Conservation (phyloP, 2,888 invertebrate species). For the Choristoneura rosaceana region DNA sequence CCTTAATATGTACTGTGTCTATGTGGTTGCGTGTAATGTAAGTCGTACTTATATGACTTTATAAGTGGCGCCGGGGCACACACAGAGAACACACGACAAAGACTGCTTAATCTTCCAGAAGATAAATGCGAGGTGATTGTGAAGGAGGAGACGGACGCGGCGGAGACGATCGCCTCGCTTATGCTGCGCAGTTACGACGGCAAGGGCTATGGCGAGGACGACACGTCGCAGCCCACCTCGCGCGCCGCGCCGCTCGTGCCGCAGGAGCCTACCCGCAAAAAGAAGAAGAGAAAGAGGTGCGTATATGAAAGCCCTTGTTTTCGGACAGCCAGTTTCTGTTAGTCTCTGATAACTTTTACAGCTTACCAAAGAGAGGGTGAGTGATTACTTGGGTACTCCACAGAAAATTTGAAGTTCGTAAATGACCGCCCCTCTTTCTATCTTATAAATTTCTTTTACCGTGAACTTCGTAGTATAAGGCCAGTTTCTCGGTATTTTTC, state of each 20-base stretch:
- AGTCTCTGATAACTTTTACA: too few species aligned
- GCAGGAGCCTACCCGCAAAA: conserved; percentile 68
- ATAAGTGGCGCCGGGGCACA: too few species aligned
- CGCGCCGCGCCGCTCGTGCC: conserved; percentile 71
- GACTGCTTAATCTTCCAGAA: conserved; percentile 49
- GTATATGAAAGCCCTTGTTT: neutral
- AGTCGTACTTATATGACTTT: too few species aligned
- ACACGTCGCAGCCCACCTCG: conserved; percentile 79
- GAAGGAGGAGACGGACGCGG: conserved; percentile 71
- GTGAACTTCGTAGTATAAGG: neutral
- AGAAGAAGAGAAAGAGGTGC: conserved; percentile 79
- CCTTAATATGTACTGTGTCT: too few species aligned
- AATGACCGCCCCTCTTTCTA: too few species aligned
- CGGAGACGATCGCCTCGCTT: conserved; percentile 66
- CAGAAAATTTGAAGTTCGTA: too few species aligned
- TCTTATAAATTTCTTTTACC: neutral
- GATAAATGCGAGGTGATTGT: conserved; percentile 65
- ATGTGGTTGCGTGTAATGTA: too few species aligned
- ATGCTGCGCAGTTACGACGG: conserved; percentile 71
- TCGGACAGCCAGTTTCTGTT: too few species aligned
- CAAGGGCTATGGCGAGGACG: conserved; percentile 76
- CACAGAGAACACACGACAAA: too few species aligned
- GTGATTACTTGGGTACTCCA: too few species aligned
- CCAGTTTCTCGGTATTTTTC: conserved; percentile 13
- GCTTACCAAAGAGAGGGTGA: too few species aligned